Conservation (phyloP, 2,797 vertebrate genomes). For the Rhincodon typus region DNA sequence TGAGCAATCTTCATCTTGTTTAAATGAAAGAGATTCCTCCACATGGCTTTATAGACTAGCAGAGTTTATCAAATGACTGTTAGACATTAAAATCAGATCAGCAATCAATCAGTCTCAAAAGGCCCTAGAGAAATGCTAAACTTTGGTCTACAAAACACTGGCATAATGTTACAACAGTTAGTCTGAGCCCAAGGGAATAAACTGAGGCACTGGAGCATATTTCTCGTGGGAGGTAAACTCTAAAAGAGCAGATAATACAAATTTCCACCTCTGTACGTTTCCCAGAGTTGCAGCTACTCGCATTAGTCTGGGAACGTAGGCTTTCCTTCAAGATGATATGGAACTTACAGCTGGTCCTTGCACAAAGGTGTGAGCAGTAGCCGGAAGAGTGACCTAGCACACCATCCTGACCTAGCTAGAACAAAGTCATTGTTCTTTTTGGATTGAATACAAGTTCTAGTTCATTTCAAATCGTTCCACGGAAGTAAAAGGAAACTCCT, state of each 20-base stretch:
- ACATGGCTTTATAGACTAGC: not conserved
- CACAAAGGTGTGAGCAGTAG: not conserved
- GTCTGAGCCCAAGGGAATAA: not conserved
- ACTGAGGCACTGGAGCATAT: not conserved
- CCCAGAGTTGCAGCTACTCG: not conserved
- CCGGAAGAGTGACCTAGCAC: not conserved
- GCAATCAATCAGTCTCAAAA: not conserved
- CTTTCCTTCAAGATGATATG: not conserved
- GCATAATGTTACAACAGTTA: not conserved
- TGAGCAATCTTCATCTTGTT: not conserved
- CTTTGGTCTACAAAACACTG: not conserved
- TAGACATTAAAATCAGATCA: not conserved
- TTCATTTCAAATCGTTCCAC: not conserved
- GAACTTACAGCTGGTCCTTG: not conserved
- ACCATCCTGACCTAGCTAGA: not conserved
- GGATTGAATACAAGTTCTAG: not conserved
- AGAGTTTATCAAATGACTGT: not conserved
- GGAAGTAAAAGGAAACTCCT: not conserved
- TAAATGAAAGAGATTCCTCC: not conserved
- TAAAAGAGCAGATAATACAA: not conserved
- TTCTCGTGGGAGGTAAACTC: not conserved
- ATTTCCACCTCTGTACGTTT: not conserved
- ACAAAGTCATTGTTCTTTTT: not conserved
- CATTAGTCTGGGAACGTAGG: not conserved
- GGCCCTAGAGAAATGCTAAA: not conserved